Percentiles rank a stretch among this genome's conserved stretches.
Evolutionary conservation across 2,888 invertebrate genomes (phyloP).

Genomic region (Nemapogon koenigi): DNA sequence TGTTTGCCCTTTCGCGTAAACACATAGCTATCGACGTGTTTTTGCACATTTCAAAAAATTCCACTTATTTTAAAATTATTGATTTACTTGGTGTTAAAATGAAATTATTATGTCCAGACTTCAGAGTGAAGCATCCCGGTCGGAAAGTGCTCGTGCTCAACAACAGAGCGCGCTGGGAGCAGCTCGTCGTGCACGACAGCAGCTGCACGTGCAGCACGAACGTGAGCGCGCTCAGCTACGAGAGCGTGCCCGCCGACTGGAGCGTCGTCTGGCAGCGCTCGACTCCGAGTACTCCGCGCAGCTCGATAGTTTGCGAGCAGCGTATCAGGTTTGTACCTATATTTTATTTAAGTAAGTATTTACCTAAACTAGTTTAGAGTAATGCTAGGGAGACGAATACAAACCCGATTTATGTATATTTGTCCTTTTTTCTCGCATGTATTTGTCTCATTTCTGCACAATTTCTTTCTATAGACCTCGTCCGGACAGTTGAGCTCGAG

Average conservation of each 20-base stretch:
- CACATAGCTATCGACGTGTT: background rate
- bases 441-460: too few species aligned
- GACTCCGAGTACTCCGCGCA: slow-evolving; percentile 87
- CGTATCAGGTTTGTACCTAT: slow-evolving; percentile 72
- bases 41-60: background rate
- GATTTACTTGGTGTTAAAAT: background rate
- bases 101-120: slow-evolving; percentile 24
- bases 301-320: slow-evolving; percentile 78
- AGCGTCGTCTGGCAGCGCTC: slow-evolving; percentile 73
- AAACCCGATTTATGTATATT: too few species aligned
- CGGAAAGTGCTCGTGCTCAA: slow-evolving; percentile 45
- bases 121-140: slow-evolving; percentile 42
- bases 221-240: slow-evolving; percentile 67
- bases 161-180: slow-evolving; percentile 50
- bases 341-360: too few species aligned
- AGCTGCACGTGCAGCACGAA: slow-evolving; percentile 53
- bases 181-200: slow-evolving; percentile 48
- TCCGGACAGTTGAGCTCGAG: too few species aligned
- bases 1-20: background rate
- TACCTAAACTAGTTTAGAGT: too few species aligned
- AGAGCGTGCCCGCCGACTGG: slow-evolving; percentile 75
- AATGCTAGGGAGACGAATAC: too few species aligned
- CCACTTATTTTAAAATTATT: too few species aligned
- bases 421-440: too few species aligned
- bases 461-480: too few species aligned